Percentiles rank a stretch among this genome's conserved stretches.
phyloP scores from a whole-genome alignment of 2,888 invertebrate species.

The Drosophila tanythrix region DNA sequence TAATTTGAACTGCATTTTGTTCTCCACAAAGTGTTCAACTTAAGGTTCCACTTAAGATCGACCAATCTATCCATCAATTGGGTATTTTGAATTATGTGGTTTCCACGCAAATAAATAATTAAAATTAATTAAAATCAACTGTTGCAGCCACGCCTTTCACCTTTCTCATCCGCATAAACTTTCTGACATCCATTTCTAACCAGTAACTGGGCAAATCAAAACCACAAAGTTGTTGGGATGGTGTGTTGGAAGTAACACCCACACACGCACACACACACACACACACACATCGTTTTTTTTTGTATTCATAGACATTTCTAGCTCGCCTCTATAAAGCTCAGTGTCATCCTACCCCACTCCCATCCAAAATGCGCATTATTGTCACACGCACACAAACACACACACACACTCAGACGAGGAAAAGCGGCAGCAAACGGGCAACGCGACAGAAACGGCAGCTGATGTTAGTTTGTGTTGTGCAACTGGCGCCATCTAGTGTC shows the following conservation, averaged over 20 bases:
- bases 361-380: constrained; percentile 19
- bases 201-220: constrained; percentile 1
- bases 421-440: not conserved
- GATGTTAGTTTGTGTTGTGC: constrained; percentile 41
- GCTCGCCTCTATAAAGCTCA: constrained; percentile 9
- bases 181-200: not conserved
- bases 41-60: not conserved
- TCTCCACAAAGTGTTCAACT: not conserved
- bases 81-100: not conserved
- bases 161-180: not conserved
- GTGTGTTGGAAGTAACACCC: not conserved
- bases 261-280: not conserved
- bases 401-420: not conserved
- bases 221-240: not conserved
- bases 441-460: constrained; percentile 30
- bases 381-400: constrained; percentile 14
- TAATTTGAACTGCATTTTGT: not conserved
- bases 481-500: constrained; percentile 63
- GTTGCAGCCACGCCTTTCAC: not conserved
- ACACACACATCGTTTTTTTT: not conserved
- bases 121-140: not conserved
- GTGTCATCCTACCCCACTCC: constrained; percentile 25
- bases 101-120: not conserved
- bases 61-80: not conserved
- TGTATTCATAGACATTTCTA: constrained; percentile 1